phyloP scores from a whole-genome alignment of 1,140 invertebrate genomes.

The Procambarus clarkii region DNA sequence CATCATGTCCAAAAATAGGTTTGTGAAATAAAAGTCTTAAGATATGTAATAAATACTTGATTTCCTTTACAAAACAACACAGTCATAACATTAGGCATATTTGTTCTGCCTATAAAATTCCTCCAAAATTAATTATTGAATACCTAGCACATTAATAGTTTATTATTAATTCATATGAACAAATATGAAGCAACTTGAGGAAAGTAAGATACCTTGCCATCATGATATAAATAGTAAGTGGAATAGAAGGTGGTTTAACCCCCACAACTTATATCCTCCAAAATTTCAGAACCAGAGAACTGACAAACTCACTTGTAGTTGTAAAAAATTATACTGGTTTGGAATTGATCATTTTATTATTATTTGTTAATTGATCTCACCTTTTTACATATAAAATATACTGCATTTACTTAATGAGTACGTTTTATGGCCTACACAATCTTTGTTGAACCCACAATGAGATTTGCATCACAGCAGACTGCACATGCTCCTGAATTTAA shows the following conservation, averaged over 20 bases:
- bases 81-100: neutral
- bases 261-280: neutral
- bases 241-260: neutral
- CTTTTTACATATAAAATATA: neutral
- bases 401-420: neutral
- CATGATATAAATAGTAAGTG: neutral
- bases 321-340: too few species aligned
- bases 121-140: neutral
- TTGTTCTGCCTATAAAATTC: conserved; percentile 1
- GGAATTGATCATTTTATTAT: too few species aligned
- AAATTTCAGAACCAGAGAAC: neutral
- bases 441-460: too few species aligned
- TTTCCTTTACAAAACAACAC: conserved; percentile 12
- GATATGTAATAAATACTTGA: conserved; percentile 4
- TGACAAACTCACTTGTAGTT: neutral
- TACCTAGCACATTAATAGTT: neutral
- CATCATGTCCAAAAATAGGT: neutral
- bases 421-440: too few species aligned
- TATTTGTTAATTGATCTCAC: too few species aligned
- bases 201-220: neutral
- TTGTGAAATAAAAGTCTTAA: neutral
- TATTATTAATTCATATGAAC: neutral
- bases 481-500: neutral
- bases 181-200: neutral
- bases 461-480: neutral